These are phyloP conservation scores for Gobiocypris rarus DNA, from an alignment of 2,113 vertebrate species.

Conservation along the genomic window DNA sequence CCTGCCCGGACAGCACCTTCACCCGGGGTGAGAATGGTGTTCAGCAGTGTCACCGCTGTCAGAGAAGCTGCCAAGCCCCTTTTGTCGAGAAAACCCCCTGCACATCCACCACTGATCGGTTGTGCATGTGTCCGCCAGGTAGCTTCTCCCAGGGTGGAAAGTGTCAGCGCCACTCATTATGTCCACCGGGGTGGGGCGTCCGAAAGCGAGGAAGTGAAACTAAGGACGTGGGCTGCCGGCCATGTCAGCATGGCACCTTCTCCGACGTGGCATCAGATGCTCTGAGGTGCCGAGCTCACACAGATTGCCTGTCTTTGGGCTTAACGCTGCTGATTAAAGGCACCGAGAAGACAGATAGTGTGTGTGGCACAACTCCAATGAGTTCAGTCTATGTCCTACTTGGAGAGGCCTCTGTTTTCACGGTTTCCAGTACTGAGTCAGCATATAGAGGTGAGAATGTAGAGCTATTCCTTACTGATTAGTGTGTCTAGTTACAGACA, in stretches of 20 bases:
- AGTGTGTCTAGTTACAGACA: neutral
- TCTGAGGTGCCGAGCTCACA: slow-evolving; percentile 84
- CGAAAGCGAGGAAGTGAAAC: slow-evolving; percentile 85
- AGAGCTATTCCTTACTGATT: neutral
- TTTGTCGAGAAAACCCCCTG: slow-evolving; percentile 85
- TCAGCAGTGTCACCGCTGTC: slow-evolving; percentile 88
- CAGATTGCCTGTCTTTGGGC: slow-evolving; percentile 84
- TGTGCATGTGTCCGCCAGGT: slow-evolving; percentile 85
- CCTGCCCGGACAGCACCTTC: slow-evolving; percentile 84
- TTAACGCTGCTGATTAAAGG: slow-evolving; percentile 80
- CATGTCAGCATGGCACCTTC: slow-evolving; percentile 87
- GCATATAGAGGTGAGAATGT: slow-evolving; percentile 76
- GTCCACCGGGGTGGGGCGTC: slow-evolving; percentile 86
- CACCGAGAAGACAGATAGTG: slow-evolving; percentile 84
- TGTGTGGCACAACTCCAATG: slow-evolving; percentile 77
- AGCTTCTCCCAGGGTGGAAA: slow-evolving; percentile 76
- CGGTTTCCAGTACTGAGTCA: slow-evolving; percentile 32
- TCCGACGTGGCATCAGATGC: slow-evolving; percentile 84
- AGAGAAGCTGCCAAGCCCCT: slow-evolving; percentile 77
- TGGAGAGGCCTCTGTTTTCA: slow-evolving; percentile 55
- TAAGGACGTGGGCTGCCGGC: slow-evolving; percentile 88
- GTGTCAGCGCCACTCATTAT: slow-evolving; percentile 82
- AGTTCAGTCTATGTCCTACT: slow-evolving; percentile 50
- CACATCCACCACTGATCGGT: slow-evolving; percentile 84
- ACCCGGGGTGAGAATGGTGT: slow-evolving; percentile 91